phyloP scores from a whole-genome alignment of 2,888 invertebrate species.

The Amaurobius ferox region DNA sequence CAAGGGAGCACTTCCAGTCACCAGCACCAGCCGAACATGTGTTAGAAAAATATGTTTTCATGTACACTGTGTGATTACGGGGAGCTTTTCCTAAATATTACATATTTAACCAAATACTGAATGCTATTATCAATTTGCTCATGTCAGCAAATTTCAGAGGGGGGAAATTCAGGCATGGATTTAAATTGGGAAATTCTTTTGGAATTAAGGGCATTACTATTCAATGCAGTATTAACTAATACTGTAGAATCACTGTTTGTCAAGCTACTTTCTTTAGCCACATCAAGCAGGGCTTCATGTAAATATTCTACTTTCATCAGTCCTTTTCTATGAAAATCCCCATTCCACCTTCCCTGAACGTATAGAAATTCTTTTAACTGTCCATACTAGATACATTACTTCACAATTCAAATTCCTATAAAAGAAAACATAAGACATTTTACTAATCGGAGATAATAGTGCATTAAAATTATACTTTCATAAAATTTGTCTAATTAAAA shows the following conservation, averaged over 20 bases:
- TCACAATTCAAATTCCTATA: conserved; percentile 23
- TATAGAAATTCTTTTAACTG: not conserved
- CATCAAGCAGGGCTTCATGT: conserved; percentile 10
- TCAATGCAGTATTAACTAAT: conserved; percentile 61
- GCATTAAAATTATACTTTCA: too few species aligned
- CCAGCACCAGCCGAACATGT: conserved; percentile 69
- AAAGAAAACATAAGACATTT: not conserved
- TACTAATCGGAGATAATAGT: too few species aligned
- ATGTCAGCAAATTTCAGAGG: conserved; percentile 4
- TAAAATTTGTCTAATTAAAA: too few species aligned
- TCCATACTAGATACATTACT: not conserved
- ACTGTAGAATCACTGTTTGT: conserved; percentile 46
- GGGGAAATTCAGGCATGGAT: not conserved
- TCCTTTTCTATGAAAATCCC: conserved; percentile 1
- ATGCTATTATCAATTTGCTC: conserved; percentile 13
- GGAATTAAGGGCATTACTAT: conserved; percentile 34
- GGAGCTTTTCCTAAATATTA: conserved; percentile 15
- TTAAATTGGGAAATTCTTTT: not conserved
- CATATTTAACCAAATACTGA: conserved; percentile 10
- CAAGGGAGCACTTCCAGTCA: conserved; percentile 7
- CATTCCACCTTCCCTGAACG: conserved; percentile 1
- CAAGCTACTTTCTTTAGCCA: conserved; percentile 47
- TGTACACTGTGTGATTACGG: conserved; percentile 45
- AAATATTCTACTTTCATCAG: conserved; percentile 15
- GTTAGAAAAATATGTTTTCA: conserved; percentile 72